Conservation (phyloP, 2,113 vertebrate genomes). For the Coregonus clupeaformis region DNA sequence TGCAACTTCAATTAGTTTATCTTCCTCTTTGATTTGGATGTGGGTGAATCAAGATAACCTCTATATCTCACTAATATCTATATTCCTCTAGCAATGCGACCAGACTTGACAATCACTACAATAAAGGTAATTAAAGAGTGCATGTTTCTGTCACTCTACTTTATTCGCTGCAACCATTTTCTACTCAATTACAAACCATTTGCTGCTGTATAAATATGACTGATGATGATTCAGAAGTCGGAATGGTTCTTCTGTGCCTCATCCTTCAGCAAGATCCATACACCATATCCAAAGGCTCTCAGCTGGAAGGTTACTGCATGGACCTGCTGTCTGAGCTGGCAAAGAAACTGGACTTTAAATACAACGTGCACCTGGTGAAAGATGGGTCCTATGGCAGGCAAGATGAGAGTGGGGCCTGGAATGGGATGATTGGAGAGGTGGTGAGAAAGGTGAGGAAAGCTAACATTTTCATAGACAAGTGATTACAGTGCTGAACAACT, state of each 20-base stretch:
- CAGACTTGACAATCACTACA: slow-evolving; percentile 77
- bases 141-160: background rate
- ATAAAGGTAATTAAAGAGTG: slow-evolving; percentile 71
- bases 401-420: slow-evolving; percentile 79
- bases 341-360: slow-evolving; percentile 79
- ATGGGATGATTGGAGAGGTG: slow-evolving; percentile 86
- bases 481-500: background rate
- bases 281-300: slow-evolving; percentile 68
- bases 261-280: slow-evolving; percentile 82
- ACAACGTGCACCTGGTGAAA: slow-evolving; percentile 79
- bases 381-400: slow-evolving; percentile 76
- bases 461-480: background rate
- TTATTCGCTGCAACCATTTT: background rate
- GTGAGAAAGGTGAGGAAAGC: slow-evolving; percentile 72
- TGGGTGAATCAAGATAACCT: too few species aligned
- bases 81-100: slow-evolving; percentile 9
- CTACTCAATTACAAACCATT: background rate
- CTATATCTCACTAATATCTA: background rate
- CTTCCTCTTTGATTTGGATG: too few species aligned
- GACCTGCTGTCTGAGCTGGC: slow-evolving; percentile 80
- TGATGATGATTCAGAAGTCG: background rate
- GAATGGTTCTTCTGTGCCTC: background rate
- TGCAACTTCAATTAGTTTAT: too few species aligned
- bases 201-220: background rate
- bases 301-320: slow-evolving; percentile 86